Conservation (phyloP, 2,888 invertebrate genomes). For the Ganaspis brasiliensis region DNA sequence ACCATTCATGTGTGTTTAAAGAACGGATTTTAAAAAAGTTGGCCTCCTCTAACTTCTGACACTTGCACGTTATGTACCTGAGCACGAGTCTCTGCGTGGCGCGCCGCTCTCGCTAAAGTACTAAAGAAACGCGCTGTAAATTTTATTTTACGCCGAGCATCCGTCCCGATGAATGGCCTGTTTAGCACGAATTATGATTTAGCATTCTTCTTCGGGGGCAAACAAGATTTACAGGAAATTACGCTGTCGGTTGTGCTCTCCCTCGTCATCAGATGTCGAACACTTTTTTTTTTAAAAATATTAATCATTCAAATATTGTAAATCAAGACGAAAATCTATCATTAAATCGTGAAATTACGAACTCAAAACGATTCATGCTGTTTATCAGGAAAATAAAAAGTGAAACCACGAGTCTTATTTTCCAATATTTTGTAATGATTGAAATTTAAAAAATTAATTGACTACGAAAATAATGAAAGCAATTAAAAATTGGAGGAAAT, state of each 20-base stretch:
- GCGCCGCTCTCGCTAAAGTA: constrained; percentile 21
- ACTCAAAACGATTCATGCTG: too few species aligned
- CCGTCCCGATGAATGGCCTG: constrained; percentile 39
- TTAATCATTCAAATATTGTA: too few species aligned
- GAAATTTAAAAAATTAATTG: too few species aligned
- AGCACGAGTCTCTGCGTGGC: constrained; percentile 46
- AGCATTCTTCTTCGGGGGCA: constrained; percentile 29
- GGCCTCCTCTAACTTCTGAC: constrained; percentile 47
- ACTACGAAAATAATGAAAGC: too few species aligned
- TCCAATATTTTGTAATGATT: too few species aligned
- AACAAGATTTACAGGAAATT: constrained; percentile 39
- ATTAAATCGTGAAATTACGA: too few species aligned
- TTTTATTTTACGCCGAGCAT: constrained; percentile 40
- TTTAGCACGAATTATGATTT: constrained; percentile 43
- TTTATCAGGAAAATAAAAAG: too few species aligned
- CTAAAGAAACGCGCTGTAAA: constrained; percentile 32
- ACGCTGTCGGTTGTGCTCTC: not conserved
- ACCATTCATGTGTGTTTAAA: constrained; percentile 71
- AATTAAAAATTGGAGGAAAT: too few species aligned
- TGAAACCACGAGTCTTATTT: too few species aligned
- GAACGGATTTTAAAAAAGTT: constrained; percentile 58
- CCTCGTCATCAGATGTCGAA: too few species aligned
- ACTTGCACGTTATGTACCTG: constrained; percentile 58
- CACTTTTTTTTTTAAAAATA: too few species aligned
- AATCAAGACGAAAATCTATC: too few species aligned